phyloP scores from a whole-genome alignment of 2,797 vertebrate genomes.

The Chiloscyllium punctatum region DNA sequence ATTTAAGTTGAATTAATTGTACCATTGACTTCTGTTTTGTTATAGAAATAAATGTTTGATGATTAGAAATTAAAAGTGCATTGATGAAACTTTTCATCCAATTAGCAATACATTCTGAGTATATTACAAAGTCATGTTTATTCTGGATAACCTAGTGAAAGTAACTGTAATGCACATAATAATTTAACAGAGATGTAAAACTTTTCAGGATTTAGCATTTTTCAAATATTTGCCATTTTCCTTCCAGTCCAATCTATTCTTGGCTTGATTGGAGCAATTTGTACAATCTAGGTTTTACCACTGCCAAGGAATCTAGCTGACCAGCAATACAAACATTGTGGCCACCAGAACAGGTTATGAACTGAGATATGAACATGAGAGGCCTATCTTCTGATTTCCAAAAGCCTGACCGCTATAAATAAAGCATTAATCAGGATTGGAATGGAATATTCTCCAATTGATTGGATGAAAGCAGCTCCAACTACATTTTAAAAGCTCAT shows the following conservation, averaged over 20 bases:
- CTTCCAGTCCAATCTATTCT: not conserved
- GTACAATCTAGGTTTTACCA: not conserved
- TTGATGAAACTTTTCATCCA: not conserved
- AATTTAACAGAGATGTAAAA: not conserved
- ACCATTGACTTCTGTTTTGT: not conserved
- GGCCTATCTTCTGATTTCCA: not conserved
- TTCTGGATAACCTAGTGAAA: not conserved
- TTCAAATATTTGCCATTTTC: not conserved
- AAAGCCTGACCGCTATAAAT: not conserved
- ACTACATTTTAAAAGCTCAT: not conserved
- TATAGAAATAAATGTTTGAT: conserved; percentile 6
- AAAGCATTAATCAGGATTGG: not conserved
- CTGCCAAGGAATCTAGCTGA: not conserved
- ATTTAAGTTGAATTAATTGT: not conserved
- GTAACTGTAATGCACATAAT: not conserved
- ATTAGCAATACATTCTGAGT: not conserved
- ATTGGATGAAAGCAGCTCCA: not conserved
- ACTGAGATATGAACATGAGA: not conserved
- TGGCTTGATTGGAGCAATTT: not conserved
- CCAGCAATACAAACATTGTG: not conserved
- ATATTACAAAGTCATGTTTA: not conserved
- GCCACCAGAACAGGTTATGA: not conserved
- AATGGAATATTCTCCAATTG: not conserved
- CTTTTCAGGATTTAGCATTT: not conserved
- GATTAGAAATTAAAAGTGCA: not conserved